These are phyloP conservation scores for Corythaeola cristata DNA, from an alignment of 2,113 vertebrate genomes.

Conservation along the genomic window DNA sequence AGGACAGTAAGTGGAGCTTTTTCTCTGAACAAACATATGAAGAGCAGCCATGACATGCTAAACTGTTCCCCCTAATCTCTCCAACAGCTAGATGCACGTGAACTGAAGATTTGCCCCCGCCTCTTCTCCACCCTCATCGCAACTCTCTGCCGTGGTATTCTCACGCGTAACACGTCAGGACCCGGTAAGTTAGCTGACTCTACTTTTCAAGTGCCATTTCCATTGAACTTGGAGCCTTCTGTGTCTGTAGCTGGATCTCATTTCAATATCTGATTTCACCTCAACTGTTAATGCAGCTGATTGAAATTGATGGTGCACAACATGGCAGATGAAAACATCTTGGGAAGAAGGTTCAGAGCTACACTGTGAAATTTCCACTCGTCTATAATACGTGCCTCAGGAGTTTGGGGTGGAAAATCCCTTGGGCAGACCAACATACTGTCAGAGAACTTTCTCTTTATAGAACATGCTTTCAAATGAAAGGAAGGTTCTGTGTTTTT, in stretches of 20 bases:
- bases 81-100: not conserved
- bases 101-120: not conserved
- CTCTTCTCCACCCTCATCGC: not conserved
- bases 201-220: not conserved
- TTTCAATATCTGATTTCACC: slow-evolving; percentile 46
- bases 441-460: not conserved
- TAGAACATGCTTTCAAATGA: not conserved
- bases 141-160: not conserved
- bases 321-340: slow-evolving; percentile 12
- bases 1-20: not conserved
- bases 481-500: not conserved
- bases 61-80: not conserved
- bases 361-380: not conserved
- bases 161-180: not conserved
- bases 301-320: slow-evolving; percentile 38
- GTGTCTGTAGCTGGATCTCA: not conserved
- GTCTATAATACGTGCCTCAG: not conserved
- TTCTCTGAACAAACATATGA: not conserved
- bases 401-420: not conserved
- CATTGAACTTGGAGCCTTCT: not conserved
- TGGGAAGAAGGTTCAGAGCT: slow-evolving; percentile 3
- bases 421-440: not conserved
- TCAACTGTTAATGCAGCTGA: slow-evolving; percentile 26
- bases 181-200: not conserved
- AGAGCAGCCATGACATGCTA: not conserved